phyloP scores from a whole-genome alignment of 1,140 invertebrate genomes.

The Polyergus mexicanus region DNA sequence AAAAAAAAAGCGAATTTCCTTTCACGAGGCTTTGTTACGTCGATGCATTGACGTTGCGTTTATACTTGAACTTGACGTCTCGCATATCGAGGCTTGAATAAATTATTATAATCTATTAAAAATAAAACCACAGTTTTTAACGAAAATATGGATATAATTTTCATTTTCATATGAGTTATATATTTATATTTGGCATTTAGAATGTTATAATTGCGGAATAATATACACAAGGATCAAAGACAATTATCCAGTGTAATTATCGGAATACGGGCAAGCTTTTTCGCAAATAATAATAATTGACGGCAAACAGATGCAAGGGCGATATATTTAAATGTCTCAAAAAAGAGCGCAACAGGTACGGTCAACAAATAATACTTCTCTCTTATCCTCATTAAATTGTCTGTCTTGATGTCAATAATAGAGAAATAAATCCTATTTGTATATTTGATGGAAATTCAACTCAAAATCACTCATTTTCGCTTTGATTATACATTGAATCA shows the following conservation, averaged over 20 bases:
- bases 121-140: not conserved
- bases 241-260: conserved; percentile 36
- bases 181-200: not conserved
- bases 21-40: conserved; percentile 49
- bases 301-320: not conserved
- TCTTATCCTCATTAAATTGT: conserved; percentile 39
- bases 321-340: conserved; percentile 22
- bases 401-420: not conserved
- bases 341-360: conserved; percentile 55
- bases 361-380: conserved; percentile 22
- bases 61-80: conserved; percentile 21
- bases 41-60: not conserved
- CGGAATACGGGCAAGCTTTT: not conserved
- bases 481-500: not conserved
- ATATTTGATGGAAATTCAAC: not conserved
- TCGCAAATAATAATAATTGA: conserved; percentile 33
- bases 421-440: not conserved
- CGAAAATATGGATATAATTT: not conserved
- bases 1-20: conserved; percentile 41
- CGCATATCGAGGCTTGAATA: conserved; percentile 4
- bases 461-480: not conserved
- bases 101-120: conserved; percentile 47
- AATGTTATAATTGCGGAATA: not conserved
- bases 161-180: not conserved
- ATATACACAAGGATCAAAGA: not conserved